Conservation (phyloP, 2,113 vertebrate genomes). For the Salvelinus sp. region DNA sequence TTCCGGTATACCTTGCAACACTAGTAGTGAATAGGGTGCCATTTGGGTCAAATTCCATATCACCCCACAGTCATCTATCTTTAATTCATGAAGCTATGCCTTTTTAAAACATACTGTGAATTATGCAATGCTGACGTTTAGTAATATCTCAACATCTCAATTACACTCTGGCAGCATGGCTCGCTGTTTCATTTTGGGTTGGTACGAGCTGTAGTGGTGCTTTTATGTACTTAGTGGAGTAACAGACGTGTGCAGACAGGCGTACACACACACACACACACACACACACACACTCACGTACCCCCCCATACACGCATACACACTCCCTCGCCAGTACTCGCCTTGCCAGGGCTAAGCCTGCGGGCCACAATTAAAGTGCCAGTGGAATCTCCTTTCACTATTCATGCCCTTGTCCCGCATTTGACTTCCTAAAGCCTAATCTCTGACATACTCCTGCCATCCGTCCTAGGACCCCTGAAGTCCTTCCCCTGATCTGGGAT, state of each 20-base stretch:
- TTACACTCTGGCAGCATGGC: neutral
- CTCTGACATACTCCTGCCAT: conserved; percentile 38
- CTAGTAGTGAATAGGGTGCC: too few relatives aligned
- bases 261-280: neutral
- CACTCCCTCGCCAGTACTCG: neutral
- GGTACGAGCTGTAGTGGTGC: neutral
- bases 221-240: neutral
- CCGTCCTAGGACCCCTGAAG: conserved; percentile 34
- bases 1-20: too few relatives aligned
- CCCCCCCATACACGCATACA: neutral
- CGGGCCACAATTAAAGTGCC: conserved; percentile 28
- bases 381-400: conserved; percentile 26
- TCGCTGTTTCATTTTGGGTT: neutral
- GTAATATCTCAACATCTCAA: neutral
- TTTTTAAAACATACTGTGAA: too few relatives aligned
- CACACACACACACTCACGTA: conserved; percentile 5
- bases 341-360: conserved; percentile 21
- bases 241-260: neutral
- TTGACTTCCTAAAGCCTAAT: conserved; percentile 54
- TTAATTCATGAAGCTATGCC: too few relatives aligned
- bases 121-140: neutral
- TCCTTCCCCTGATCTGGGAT: conserved; percentile 44
- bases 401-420: conserved; percentile 44
- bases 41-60: too few relatives aligned
- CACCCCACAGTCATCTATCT: too few relatives aligned